Conservation (phyloP, 2,888 invertebrate species). For the Phasia obesa region DNA sequence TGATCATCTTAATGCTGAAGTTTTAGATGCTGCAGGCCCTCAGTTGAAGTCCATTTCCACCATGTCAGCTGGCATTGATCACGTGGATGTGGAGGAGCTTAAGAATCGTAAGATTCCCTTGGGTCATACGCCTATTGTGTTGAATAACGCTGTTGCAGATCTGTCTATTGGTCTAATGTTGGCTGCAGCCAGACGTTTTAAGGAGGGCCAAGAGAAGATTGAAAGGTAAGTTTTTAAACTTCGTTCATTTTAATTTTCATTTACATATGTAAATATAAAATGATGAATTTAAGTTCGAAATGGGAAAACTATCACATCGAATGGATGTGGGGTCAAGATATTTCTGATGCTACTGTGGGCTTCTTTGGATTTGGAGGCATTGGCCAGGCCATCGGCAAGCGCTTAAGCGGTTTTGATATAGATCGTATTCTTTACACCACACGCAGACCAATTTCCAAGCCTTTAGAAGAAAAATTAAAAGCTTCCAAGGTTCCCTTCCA, state of each 20-base stretch:
- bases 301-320: slow-evolving; percentile 88
- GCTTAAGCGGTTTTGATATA: slow-evolving; percentile 89
- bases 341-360: slow-evolving; percentile 91
- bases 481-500: slow-evolving; percentile 87
- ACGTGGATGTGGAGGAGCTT: slow-evolving; percentile 89
- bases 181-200: slow-evolving; percentile 89
- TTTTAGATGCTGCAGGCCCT: slow-evolving; percentile 83
- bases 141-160: slow-evolving; percentile 91
- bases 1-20: slow-evolving; percentile 77
- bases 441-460: slow-evolving; percentile 85
- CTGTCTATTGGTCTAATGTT: slow-evolving; percentile 90
- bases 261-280: neutral
- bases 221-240: slow-evolving; percentile 80
- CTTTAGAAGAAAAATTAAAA: slow-evolving; percentile 80
- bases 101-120: slow-evolving; percentile 88
- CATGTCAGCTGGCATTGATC: slow-evolving; percentile 94
- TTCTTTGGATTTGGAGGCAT: slow-evolving; percentile 92
- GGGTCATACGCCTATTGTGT: slow-evolving; percentile 90
- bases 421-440: slow-evolving; percentile 89
- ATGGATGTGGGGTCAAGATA: slow-evolving; percentile 91
- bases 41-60: slow-evolving; percentile 89
- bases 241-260: neutral
- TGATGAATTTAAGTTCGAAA: slow-evolving; percentile 82
- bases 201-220: slow-evolving; percentile 88
- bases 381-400: slow-evolving; percentile 88